These are phyloP conservation scores for Myathropa florea DNA, from an alignment of 2,888 invertebrate genomes.

Conservation along the genomic window DNA sequence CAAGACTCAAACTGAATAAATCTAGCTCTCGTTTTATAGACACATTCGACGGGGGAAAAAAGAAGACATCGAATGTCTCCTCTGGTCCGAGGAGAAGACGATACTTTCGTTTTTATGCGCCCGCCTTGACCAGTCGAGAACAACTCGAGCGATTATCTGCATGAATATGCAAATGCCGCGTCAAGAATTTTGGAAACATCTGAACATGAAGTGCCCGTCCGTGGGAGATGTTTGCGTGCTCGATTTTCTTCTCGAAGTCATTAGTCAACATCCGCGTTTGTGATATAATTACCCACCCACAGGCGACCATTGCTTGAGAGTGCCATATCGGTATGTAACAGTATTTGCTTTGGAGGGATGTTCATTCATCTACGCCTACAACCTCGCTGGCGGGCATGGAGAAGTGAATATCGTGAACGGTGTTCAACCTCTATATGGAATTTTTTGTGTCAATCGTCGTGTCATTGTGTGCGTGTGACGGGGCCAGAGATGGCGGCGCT, in stretches of 20 bases:
- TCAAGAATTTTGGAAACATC: conserved; percentile 1
- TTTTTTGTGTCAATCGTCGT: neutral
- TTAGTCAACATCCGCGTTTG: conserved; percentile 29
- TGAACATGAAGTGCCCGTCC: conserved; percentile 13
- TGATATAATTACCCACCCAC: conserved; percentile 36
- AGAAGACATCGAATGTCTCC: neutral
- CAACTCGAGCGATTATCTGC: neutral
- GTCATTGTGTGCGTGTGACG: neutral
- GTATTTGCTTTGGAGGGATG: neutral
- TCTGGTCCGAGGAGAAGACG: neutral
- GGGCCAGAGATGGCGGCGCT: neutral
- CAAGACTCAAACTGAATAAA: conserved; percentile 1
- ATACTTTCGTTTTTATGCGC: neutral
- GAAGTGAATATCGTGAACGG: neutral
- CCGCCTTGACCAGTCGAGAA: neutral
- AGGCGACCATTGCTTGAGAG: neutral
- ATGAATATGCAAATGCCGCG: conserved; percentile 6
- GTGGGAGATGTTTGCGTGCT: conserved; percentile 15
- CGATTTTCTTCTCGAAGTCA: conserved; percentile 1
- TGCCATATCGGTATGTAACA: conserved; percentile 20
- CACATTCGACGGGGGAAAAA: no score
- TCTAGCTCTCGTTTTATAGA: neutral
- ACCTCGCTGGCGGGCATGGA: neutral
- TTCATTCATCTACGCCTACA: conserved; percentile 21
- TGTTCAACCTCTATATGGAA: conserved; percentile 10